Conservation (phyloP, 2,888 invertebrate species). For the Abscondita cerata region DNA sequence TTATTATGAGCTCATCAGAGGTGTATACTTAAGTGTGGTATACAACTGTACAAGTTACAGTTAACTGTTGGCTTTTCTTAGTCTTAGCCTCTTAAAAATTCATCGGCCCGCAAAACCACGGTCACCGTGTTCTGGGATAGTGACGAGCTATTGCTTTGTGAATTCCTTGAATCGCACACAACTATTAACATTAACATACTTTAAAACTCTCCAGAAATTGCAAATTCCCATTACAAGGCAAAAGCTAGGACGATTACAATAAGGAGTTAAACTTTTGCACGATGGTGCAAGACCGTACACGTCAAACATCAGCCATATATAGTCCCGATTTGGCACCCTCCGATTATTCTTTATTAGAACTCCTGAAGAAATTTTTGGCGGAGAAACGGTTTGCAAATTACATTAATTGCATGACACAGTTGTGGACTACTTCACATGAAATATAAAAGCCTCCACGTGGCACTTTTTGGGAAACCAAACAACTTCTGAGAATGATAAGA, state of each 20-base stretch:
- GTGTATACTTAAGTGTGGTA: too few species aligned
- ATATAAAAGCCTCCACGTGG: too few species aligned
- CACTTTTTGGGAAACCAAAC: too few species aligned
- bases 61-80: too few species aligned
- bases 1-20: too few species aligned
- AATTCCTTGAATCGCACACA: constrained; percentile 12
- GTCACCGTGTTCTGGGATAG: constrained; percentile 15
- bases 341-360: background rate
- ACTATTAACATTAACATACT: constrained; percentile 18
- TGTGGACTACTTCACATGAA: constrained; percentile 1
- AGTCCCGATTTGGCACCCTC: constrained; percentile 3
- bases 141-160: constrained; percentile 5
- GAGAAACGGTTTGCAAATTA: background rate
- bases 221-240: background rate
- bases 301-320: background rate
- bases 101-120: constrained; percentile 17
- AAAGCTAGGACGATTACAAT: background rate
- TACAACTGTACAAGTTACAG: too few species aligned
- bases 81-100: too few species aligned
- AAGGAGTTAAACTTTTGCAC: constrained; percentile 9
- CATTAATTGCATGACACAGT: constrained; percentile 4
- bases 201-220: constrained; percentile 17
- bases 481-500: too few species aligned
- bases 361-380: too few species aligned
- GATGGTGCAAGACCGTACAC: constrained; percentile 3